Evolutionary conservation across 2,888 invertebrate genomes (phyloP).

Genomic region (Iphiclides podalirius): DNA sequence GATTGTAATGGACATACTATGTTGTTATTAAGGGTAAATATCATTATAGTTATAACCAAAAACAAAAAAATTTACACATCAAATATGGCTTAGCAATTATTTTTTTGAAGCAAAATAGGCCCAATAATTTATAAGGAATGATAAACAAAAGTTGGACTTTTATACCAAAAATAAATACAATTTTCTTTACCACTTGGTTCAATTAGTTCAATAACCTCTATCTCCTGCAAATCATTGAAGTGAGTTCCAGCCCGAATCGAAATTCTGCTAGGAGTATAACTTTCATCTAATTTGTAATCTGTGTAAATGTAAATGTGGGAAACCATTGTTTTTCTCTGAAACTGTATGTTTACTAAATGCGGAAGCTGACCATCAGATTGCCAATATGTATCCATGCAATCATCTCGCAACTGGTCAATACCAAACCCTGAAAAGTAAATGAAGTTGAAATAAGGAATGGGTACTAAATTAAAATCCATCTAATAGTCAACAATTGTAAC

Average conservation of each 20-base stretch:
- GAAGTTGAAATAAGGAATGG: neutral
- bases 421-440: slow-evolving; percentile 88
- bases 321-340: slow-evolving; percentile 95
- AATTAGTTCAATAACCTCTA: slow-evolving; percentile 94
- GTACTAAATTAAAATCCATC: neutral
- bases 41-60: no score
- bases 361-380: slow-evolving; percentile 99
- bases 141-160: neutral
- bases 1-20: no score
- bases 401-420: slow-evolving; percentile 96
- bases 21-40: no score
- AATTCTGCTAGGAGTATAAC: slow-evolving; percentile 97
- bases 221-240: slow-evolving; percentile 97
- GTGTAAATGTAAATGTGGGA: slow-evolving; percentile 98
- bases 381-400: slow-evolving; percentile 98
- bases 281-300: slow-evolving; percentile 98
- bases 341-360: slow-evolving; percentile 98
- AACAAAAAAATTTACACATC: no score
- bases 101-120: no score
- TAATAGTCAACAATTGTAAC: slow-evolving; percentile 60
- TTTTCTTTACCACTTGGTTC: slow-evolving; percentile 91
- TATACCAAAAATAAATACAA: no score
- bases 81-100: no score
- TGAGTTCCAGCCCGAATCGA: slow-evolving; percentile 96
- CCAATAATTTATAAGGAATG: no score